phyloP scores from a whole-genome alignment of 2,113 vertebrate genomes.

The Pandion haliaetus region DNA sequence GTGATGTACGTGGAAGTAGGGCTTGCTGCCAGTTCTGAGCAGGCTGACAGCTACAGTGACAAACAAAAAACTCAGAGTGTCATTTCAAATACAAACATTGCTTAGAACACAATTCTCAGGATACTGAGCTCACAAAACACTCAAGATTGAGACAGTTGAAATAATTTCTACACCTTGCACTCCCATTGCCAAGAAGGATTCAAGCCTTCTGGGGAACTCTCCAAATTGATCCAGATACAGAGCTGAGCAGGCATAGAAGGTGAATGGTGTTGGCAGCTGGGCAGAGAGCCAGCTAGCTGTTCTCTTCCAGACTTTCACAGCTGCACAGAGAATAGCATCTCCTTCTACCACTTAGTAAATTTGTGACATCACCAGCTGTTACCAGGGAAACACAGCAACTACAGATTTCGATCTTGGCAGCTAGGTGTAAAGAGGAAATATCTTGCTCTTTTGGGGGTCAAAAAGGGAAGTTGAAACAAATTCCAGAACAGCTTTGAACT shows the following conservation, averaged over 20 bases:
- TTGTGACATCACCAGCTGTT: constrained; percentile 15
- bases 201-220: neutral
- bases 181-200: neutral
- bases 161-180: neutral
- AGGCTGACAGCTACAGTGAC: neutral
- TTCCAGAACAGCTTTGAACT: neutral
- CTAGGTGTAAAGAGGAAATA: neutral
- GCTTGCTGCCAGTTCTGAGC: neutral
- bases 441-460: neutral
- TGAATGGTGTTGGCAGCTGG: neutral
- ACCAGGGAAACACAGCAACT: constrained; percentile 47
- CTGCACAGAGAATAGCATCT: neutral
- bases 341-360: constrained; percentile 1
- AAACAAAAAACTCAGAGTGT: neutral
- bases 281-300: neutral
- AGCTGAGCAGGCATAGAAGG: neutral
- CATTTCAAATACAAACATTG: neutral
- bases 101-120: neutral
- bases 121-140: neutral
- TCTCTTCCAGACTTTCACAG: neutral
- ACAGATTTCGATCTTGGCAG: constrained; percentile 20
- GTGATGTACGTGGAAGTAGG: neutral
- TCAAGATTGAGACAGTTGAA: neutral
- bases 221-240: neutral
- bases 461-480: neutral